A percentile compares a stretch with the other conserved stretches of the same genome.
Evolutionary conservation across 1,140 invertebrate genomes (phyloP).

Genomic region (Leptinotarsa undecemlineata): DNA sequence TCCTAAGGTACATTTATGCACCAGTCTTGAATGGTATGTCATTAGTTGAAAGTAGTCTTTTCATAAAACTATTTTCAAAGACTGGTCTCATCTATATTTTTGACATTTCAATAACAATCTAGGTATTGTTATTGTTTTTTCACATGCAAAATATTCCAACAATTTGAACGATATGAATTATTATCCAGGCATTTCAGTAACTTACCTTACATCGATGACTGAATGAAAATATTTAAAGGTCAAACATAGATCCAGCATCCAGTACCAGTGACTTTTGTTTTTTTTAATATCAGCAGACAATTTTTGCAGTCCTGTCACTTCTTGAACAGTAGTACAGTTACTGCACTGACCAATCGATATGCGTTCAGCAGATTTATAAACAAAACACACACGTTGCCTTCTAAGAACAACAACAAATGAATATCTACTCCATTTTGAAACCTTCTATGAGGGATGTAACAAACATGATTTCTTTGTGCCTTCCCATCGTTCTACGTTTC

Average conservation of each 20-base stretch:
- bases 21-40: no score
- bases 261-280: constrained; percentile 4
- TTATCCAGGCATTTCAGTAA: not conserved
- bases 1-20: no score
- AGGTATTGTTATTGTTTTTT: not conserved
- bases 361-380: constrained; percentile 2
- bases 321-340: not conserved
- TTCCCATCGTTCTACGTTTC: constrained; percentile 15
- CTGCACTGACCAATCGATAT: not conserved
- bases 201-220: constrained; percentile 23
- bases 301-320: not conserved
- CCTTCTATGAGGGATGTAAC: constrained; percentile 22
- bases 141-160: no score
- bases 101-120: not conserved
- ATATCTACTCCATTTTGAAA: constrained; percentile 29
- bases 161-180: not conserved
- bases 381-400: constrained; percentile 29
- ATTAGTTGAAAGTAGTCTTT: not conserved
- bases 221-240: constrained; percentile 28
- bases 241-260: constrained; percentile 28
- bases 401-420: constrained; percentile 26
- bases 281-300: constrained; percentile 5
- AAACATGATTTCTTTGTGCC: constrained; percentile 26
- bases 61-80: not conserved
- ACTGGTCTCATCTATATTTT: not conserved